phyloP scores from a whole-genome alignment of 2,888 invertebrate genomes.

The Carpatolechia fugitivella region DNA sequence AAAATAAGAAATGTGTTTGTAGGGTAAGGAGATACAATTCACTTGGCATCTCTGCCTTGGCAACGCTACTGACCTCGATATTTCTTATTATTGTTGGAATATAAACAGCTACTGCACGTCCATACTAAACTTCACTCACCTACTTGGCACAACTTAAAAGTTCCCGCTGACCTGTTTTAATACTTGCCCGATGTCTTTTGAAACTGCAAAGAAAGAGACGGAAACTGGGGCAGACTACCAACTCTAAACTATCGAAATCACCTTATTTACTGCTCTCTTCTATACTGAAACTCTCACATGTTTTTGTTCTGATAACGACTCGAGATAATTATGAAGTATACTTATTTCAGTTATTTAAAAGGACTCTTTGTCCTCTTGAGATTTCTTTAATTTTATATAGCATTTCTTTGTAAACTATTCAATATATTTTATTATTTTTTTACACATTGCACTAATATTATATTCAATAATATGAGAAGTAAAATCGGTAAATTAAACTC shows the following conservation, averaged over 20 bases:
- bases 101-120: not conserved
- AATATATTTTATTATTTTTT: too few species aligned
- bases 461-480: too few species aligned
- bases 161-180: conserved; percentile 8
- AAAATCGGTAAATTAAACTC: too few species aligned
- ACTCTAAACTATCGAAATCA: not conserved
- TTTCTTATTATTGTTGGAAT: conserved; percentile 5
- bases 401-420: too few species aligned
- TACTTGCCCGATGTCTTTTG: conserved; percentile 8
- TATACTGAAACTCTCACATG: too few species aligned
- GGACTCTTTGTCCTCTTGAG: too few species aligned
- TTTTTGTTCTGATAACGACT: too few species aligned
- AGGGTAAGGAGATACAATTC: not conserved
- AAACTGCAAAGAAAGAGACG: not conserved
- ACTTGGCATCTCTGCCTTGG: not conserved
- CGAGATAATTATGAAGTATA: too few species aligned
- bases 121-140: not conserved
- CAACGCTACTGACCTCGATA: not conserved
- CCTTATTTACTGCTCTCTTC: not conserved
- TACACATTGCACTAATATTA: too few species aligned
- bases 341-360: too few species aligned
- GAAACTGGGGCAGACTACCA: conserved; percentile 9
- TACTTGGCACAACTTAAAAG: conserved; percentile 4
- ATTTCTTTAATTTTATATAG: too few species aligned
- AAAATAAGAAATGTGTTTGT: not conserved